These are phyloP conservation scores for Acanthacorydalis orientalis DNA, from an alignment of 2,888 invertebrate species.

Conservation along the genomic window DNA sequence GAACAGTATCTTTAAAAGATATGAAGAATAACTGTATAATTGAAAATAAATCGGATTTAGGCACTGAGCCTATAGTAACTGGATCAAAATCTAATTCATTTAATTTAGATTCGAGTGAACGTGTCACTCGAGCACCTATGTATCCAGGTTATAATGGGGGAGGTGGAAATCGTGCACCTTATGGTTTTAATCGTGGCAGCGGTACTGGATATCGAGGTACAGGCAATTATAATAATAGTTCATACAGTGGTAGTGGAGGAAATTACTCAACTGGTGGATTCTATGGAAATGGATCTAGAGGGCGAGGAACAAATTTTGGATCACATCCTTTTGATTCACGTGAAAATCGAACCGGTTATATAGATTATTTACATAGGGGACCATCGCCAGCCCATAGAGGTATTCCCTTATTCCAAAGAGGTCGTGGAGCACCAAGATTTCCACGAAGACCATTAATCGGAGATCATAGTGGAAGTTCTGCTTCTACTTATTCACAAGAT, in stretches of 20 bases:
- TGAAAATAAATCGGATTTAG: conserved; percentile 9
- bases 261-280: conserved; percentile 5
- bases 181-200: conserved; percentile 14
- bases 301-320: conserved; percentile 1
- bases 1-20: conserved; percentile 37
- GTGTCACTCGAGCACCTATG: conserved; percentile 36
- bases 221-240: conserved; percentile 4
- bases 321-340: not conserved
- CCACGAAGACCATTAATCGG: conserved; percentile 7
- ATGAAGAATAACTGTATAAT: conserved; percentile 11
- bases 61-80: conserved; percentile 6
- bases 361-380: conserved; percentile 9
- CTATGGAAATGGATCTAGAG: conserved; percentile 1
- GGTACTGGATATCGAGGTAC: conserved; percentile 11
- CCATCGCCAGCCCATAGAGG: conserved; percentile 4
- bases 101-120: not conserved
- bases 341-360: conserved; percentile 9
- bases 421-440: conserved; percentile 8
- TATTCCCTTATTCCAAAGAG: conserved; percentile 8
- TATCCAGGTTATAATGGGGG: conserved; percentile 42
- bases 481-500: not conserved
- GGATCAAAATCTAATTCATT: conserved; percentile 1
- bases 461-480: conserved; percentile 4
- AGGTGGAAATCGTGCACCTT: conserved; percentile 18
- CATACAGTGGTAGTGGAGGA: conserved; percentile 7